These are phyloP conservation scores for Acheta domesticus DNA, from an alignment of 2,888 invertebrate species.

Conservation along the genomic window DNA sequence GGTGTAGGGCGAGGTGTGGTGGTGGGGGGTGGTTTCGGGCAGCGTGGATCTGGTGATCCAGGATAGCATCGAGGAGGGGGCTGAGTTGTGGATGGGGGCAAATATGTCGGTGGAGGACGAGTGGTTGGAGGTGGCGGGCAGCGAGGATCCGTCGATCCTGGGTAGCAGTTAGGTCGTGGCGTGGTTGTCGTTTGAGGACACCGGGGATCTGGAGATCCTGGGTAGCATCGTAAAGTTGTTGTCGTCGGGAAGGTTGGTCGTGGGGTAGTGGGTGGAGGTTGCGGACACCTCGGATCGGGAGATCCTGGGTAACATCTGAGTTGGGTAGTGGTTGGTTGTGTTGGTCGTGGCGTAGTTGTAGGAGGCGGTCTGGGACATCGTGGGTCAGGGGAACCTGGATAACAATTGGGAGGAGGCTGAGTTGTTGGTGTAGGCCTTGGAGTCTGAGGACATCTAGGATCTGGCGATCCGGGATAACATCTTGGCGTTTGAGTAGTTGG, in stretches of 20 bases:
- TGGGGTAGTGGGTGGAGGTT: slow-evolving; percentile 44
- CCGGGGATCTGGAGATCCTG: slow-evolving; percentile 37
- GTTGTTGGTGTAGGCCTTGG: slow-evolving; percentile 46
- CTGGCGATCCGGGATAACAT: slow-evolving; percentile 46
- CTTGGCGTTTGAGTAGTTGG: slow-evolving; percentile 38
- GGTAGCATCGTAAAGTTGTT: slow-evolving; percentile 28
- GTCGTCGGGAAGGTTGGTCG: slow-evolving; percentile 38
- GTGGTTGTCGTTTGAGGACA: slow-evolving; percentile 40
- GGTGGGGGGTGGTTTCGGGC: slow-evolving; percentile 37
- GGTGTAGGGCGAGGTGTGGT: slow-evolving; percentile 33
- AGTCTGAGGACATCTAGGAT: slow-evolving; percentile 43
- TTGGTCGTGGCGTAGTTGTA: slow-evolving; percentile 20
- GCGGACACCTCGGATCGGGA: slow-evolving; percentile 41
- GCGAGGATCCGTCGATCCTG: slow-evolving; percentile 44
- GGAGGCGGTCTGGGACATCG: slow-evolving; percentile 37
- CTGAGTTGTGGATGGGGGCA: slow-evolving; percentile 39
- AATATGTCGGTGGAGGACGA: slow-evolving; percentile 39
- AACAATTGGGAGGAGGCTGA: slow-evolving; percentile 37
- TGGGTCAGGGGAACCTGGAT: slow-evolving; percentile 32
- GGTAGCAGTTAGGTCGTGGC: slow-evolving; percentile 43
- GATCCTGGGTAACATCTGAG: slow-evolving; percentile 39
- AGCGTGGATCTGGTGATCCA: slow-evolving; percentile 42
- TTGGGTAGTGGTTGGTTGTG: slow-evolving; percentile 22
- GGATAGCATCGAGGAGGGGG: slow-evolving; percentile 35
- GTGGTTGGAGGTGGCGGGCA: slow-evolving; percentile 44